Conservation (phyloP, 2,113 vertebrate genomes). For the Silurus asotus region DNA sequence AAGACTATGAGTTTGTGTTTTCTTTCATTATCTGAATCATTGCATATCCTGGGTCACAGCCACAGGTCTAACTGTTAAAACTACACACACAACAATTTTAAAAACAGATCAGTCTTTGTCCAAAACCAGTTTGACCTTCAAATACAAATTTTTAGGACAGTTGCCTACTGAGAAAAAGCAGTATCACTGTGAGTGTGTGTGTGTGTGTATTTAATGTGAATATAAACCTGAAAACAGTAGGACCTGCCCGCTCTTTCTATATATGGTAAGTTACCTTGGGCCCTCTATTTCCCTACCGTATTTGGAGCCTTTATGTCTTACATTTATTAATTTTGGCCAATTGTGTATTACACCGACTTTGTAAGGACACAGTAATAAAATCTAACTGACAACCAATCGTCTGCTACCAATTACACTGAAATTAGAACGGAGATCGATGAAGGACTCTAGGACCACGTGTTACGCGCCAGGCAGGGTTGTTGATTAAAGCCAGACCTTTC, state of each 20-base stretch:
- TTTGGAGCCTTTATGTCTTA: not conserved
- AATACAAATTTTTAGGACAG: not conserved
- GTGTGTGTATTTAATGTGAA: no score
- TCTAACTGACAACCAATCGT: conserved; percentile 44
- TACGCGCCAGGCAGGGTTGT: conserved; percentile 2
- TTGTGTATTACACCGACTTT: not conserved
- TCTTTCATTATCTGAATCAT: conserved; percentile 56
- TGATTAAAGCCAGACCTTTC: conserved; percentile 17
- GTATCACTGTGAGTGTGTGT: not conserved
- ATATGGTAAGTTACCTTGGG: not conserved
- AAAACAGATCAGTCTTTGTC: not conserved
- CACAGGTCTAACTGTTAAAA: conserved; percentile 57
- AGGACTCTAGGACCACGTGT: not conserved
- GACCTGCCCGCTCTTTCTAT: not conserved
- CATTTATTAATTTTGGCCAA: not conserved
- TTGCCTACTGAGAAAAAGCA: not conserved
- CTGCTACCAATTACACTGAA: conserved; percentile 43
- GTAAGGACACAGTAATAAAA: conserved; percentile 25
- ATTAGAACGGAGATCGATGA: conserved; percentile 61
- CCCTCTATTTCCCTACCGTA: not conserved
- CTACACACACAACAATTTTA: not conserved
- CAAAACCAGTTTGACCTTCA: not conserved
- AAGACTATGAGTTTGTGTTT: conserved; percentile 62
- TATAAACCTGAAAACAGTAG: not conserved
- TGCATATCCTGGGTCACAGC: conserved; percentile 61